Evolutionary conservation across 1,140 invertebrate genomes (phyloP), one percentile per base, ranked within the genome.

Genomic region (Pachyrhynchus sulphureomaculatus): DNA sequence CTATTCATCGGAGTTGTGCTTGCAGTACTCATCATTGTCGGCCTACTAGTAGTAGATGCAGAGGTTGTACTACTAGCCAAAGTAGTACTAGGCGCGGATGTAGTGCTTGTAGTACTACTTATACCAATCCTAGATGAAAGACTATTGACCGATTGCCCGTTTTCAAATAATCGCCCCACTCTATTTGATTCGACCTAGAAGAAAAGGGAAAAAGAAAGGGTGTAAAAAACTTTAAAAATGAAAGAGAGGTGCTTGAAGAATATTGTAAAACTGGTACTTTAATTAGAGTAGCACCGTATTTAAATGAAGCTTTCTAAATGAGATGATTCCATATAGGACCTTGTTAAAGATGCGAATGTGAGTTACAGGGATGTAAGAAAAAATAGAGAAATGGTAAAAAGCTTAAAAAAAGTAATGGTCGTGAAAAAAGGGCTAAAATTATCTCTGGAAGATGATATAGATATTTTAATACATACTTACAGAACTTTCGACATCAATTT

Each of bases 141-240:
- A 23, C 34, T 44, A 29, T 36, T 61, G 32, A 24, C 48, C 58
- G 21, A 49, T 60, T 47, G 33, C 20, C 58, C 62, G 15, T 29
- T 41, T 39, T 23, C 29, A 9, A 62, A 34, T 41, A 56, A 10
- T 24, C 60, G 51, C 5, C 37, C 32, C 52, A 55, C 49, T 39
- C 47, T 17, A 36, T 62, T 56, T 23, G 52, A 55, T 9, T 62
- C 60, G 15, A 62, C 53, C 60, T 62, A 62, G 49, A 62, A 62
- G 13, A 53, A 17, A 61, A 42, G 51, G 4, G 29, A 6, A 26
- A 39, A 58, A 32, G 23, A 39, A 45, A 20, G 6, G 13, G 42
- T 45, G 42, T 21, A 21, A 24, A 18, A 45, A 24, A 8, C 42
- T n/a, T n/a, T n/a, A 6, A 6, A 29, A 39, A 39, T 39, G 36